phyloP scores from a whole-genome alignment of 2,113 vertebrate genomes.

The Psittacus erithacus region DNA sequence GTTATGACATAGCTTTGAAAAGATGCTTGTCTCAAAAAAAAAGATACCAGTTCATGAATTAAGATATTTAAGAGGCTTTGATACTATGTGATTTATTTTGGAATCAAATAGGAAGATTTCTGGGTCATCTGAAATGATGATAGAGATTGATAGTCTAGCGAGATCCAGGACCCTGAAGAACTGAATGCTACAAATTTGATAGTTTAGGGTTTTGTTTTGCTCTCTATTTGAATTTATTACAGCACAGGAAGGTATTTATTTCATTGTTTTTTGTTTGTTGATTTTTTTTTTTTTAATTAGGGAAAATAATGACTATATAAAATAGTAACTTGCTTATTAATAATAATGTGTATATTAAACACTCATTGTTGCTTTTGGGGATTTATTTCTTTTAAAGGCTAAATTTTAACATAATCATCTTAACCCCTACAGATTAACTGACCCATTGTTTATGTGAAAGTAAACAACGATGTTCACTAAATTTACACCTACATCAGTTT shows the following conservation, averaged over 20 bases:
- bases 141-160: not conserved
- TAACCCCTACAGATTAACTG: not conserved
- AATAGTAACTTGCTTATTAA: not conserved
- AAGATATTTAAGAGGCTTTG: not conserved
- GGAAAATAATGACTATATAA: not conserved
- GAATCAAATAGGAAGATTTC: not conserved
- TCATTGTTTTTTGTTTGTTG: not conserved
- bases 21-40: not conserved
- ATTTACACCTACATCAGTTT: not conserved
- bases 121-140: not conserved
- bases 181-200: not conserved
- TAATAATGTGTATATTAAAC: not conserved
- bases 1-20: not conserved
- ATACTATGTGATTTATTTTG: not conserved
- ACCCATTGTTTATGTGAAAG: not conserved
- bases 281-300: not conserved
- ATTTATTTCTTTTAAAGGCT: not conserved
- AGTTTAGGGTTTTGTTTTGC: rapidly evolving
- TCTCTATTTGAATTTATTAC: not conserved
- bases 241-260: not conserved
- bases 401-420: not conserved
- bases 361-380: not conserved
- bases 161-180: not conserved
- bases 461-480: not conserved
- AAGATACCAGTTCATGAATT: not conserved